Percentiles rank a stretch among this genome's conserved stretches.
phyloP scores from a whole-genome alignment of 2,797 vertebrate genomes.

The Psittacula derbiana region DNA sequence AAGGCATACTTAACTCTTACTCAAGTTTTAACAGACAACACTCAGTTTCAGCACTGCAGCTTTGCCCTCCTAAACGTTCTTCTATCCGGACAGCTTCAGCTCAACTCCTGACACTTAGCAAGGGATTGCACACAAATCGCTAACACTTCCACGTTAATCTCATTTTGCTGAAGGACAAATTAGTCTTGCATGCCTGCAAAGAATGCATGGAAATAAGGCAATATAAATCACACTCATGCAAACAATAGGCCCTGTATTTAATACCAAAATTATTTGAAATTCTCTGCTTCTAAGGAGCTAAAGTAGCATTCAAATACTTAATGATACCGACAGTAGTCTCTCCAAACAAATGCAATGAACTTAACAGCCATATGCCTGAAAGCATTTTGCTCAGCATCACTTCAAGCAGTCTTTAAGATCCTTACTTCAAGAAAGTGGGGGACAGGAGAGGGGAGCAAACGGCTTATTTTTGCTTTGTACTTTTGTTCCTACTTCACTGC shows the following conservation, averaged over 20 bases:
- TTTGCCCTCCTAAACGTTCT: not conserved
- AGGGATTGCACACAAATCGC: not conserved
- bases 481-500: not conserved
- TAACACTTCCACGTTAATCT: not conserved
- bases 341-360: not conserved
- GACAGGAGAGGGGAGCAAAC: rapidly evolving
- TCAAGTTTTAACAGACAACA: not conserved
- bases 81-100: not conserved
- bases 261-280: not conserved
- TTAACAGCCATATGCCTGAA: not conserved
- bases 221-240: not conserved
- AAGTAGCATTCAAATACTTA: not conserved
- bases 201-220: not conserved
- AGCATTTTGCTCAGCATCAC: not conserved
- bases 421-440: not conserved
- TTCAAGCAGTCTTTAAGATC: not conserved
- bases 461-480: not conserved
- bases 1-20: not conserved
- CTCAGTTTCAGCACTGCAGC: not conserved
- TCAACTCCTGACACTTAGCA: not conserved
- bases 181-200: not conserved
- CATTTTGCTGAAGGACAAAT: not conserved
- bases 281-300: not conserved
- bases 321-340: not conserved
- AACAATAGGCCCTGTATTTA: not conserved